phyloP scores from a whole-genome alignment of 2,797 vertebrate genomes.

The Epinephelus coioides region DNA sequence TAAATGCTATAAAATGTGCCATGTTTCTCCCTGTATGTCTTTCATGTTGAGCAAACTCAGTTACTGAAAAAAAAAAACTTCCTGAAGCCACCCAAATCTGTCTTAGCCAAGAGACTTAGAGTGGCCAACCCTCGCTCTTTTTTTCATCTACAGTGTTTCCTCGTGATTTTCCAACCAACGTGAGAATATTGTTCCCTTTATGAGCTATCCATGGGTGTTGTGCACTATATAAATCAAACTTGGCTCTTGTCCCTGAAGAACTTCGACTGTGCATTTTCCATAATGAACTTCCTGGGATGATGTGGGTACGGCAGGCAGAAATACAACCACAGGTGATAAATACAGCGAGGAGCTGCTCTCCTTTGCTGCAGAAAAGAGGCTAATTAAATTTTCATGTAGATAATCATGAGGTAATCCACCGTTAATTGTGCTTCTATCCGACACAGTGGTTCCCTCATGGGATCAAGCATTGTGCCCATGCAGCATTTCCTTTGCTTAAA shows the following conservation, averaged over 20 bases:
- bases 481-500: conserved; percentile 82
- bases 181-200: conserved; percentile 43
- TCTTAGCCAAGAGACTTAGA: conserved; percentile 51
- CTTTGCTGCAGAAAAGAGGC: conserved; percentile 70
- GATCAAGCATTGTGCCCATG: conserved; percentile 74
- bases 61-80: conserved; percentile 32
- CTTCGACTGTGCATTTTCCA: conserved; percentile 59
- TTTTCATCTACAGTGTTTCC: conserved; percentile 31
- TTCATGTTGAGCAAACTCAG: conserved; percentile 42
- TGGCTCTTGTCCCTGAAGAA: conserved; percentile 68
- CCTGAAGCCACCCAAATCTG: conserved; percentile 56
- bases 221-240: conserved; percentile 69
- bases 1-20: conserved; percentile 15
- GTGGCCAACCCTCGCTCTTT: conserved; percentile 38
- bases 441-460: conserved; percentile 70
- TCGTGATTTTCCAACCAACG: conserved; percentile 31
- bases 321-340: conserved; percentile 76
- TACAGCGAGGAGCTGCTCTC: conserved; percentile 64
- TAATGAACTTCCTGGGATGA: conserved; percentile 73
- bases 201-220: conserved; percentile 35
- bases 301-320: conserved; percentile 47
- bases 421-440: conserved; percentile 76
- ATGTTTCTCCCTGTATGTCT: conserved; percentile 37
- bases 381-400: conserved; percentile 86
- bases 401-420: conserved; percentile 77